These are phyloP conservation scores for Semibalanus balanoides DNA, from an alignment of 1,140 invertebrate genomes.

Conservation along the genomic window DNA sequence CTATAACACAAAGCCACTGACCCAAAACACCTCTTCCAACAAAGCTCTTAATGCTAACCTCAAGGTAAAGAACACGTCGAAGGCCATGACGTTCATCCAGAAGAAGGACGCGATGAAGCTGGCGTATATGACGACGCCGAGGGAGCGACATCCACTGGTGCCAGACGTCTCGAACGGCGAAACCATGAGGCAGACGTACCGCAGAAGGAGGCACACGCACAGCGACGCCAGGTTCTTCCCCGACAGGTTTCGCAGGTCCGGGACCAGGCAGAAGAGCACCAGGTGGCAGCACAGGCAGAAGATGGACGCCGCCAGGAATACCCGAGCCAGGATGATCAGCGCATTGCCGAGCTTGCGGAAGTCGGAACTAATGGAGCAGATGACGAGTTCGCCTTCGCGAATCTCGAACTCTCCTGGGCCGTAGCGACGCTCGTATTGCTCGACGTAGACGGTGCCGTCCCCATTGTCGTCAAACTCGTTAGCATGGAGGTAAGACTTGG, in stretches of 20 bases:
- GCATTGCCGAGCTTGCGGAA: background rate
- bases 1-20: no score
- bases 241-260: constrained; percentile 37
- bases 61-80: constrained; percentile 66
- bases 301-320: constrained; percentile 31
- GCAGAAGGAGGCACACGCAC: constrained; percentile 32
- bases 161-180: constrained; percentile 26
- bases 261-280: constrained; percentile 30
- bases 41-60: constrained; percentile 24
- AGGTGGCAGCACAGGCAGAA: constrained; percentile 36
- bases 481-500: background rate
- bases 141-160: constrained; percentile 29
- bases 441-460: background rate
- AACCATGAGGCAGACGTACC: constrained; percentile 34
- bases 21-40: no score
- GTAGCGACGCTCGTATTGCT: background rate
- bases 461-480: background rate
- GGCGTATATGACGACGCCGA: constrained; percentile 76
- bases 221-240: constrained; percentile 39
- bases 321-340: background rate
- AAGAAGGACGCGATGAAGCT: constrained; percentile 86
- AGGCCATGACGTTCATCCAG: constrained; percentile 92
- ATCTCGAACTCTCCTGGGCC: background rate
- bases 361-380: background rate
- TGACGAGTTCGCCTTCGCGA: background rate